Conservation (phyloP, 2,797 vertebrate genomes). For the Potorous gilbertii region DNA sequence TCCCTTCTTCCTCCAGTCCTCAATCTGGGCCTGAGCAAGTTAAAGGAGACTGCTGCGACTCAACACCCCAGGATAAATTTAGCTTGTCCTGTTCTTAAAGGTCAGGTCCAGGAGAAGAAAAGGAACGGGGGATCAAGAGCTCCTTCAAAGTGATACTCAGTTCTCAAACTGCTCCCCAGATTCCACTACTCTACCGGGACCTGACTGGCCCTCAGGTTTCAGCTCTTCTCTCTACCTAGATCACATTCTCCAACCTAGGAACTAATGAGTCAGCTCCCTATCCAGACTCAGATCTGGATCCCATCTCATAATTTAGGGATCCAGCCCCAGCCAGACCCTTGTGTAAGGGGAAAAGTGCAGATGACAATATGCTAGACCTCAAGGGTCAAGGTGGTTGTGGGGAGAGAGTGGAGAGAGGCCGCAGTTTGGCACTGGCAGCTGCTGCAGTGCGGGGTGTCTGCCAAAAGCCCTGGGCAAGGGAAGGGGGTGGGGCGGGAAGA, state of each 20-base stretch:
- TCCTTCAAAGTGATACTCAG: not conserved
- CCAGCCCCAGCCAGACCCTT: not conserved
- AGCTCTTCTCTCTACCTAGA: not conserved
- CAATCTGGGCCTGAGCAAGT: constrained; percentile 50
- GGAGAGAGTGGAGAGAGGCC: constrained; percentile 52
- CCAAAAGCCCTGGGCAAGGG: constrained; percentile 58
- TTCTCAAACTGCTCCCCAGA: not conserved
- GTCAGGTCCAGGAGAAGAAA: constrained; percentile 55
- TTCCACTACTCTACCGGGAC: not conserved
- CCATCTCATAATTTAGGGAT: constrained; percentile 34
- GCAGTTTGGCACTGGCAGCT: constrained; percentile 54
- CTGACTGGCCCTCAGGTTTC: not conserved
- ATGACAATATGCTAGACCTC: constrained; percentile 54
- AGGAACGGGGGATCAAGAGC: constrained; percentile 18
- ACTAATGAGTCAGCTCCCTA: not conserved
- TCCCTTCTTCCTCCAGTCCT: constrained; percentile 20
- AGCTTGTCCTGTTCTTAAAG: constrained; percentile 68
- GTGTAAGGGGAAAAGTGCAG: constrained; percentile 3
- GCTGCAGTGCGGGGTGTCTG: constrained; percentile 68
- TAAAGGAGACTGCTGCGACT: constrained; percentile 61
- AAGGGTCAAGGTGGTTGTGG: constrained; percentile 33
- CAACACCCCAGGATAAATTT: constrained; percentile 72
- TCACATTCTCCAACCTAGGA: not conserved
- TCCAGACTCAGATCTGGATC: not conserved
- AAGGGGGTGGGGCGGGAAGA: constrained; percentile 4